A percentile compares a stretch with the other conserved stretches of the same genome.
phyloP scores from a whole-genome alignment of 2,797 vertebrate species.

The Nannoperca australis region DNA sequence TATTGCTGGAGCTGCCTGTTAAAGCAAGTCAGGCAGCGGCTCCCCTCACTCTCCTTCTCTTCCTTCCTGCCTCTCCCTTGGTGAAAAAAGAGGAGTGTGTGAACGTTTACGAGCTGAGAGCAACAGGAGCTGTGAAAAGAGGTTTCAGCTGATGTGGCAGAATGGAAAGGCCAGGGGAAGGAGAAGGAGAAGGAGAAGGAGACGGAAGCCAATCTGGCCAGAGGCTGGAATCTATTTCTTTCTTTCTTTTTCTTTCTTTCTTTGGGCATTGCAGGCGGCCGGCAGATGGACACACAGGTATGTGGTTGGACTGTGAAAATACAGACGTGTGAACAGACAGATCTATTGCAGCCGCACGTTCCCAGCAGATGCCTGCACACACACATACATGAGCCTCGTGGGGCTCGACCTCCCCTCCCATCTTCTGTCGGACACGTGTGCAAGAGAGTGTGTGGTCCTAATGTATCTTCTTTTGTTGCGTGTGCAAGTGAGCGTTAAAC shows the following conservation, averaged over 20 bases:
- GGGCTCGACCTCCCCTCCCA: conserved; percentile 54
- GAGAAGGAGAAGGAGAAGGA: conserved; percentile 41
- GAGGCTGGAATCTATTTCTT: conserved; percentile 27
- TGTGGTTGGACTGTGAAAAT: conserved; percentile 41
- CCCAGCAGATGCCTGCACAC: conserved; percentile 37
- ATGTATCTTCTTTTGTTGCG: conserved; percentile 51
- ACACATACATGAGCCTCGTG: conserved; percentile 38
- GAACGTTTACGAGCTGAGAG: conserved; percentile 81
- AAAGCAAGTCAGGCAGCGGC: conserved; percentile 24
- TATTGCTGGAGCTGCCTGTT: conserved; percentile 43
- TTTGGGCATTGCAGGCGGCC: not conserved
- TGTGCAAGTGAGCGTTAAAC: conserved; percentile 55
- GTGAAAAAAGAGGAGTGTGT: conserved; percentile 63
- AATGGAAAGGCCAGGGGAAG: conserved; percentile 66
- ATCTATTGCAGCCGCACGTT: conserved; percentile 23
- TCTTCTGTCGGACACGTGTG: conserved; percentile 56
- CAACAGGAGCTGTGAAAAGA: conserved; percentile 84
- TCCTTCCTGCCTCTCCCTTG: conserved; percentile 10
- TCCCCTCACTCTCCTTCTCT: conserved; percentile 19
- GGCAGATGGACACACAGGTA: conserved; percentile 49
- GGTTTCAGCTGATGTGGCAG: conserved; percentile 84
- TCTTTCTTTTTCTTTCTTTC: conserved; percentile 1
- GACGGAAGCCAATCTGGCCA: conserved; percentile 37
- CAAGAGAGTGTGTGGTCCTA: conserved; percentile 62
- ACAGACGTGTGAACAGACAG: conserved; percentile 38